Evolutionary conservation across 2,888 invertebrate genomes (phyloP).

Genomic region (Galerucella pusilla): DNA sequence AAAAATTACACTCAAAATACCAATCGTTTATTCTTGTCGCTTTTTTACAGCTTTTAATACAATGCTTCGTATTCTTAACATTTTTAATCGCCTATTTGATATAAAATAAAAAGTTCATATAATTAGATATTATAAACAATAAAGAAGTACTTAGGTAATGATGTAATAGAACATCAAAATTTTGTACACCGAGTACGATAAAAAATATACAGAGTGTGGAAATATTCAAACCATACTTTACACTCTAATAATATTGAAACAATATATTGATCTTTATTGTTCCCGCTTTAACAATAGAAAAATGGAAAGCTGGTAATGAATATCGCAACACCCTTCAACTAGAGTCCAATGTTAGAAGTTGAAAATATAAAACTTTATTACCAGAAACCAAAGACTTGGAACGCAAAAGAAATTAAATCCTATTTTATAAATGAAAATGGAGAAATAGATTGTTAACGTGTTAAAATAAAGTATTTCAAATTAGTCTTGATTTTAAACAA

Average conservation of each 20-base stretch:
- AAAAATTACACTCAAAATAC: slow-evolving; percentile 45
- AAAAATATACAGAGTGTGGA: neutral
- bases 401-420: too few relatives aligned
- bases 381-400: slow-evolving; percentile 16
- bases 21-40: slow-evolving; percentile 51
- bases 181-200: neutral
- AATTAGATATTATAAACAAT: slow-evolving; percentile 24
- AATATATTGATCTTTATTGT: neutral
- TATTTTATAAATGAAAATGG: neutral
- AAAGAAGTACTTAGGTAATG: neutral
- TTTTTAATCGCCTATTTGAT: slow-evolving; percentile 33
- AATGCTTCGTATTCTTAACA: slow-evolving; percentile 44
- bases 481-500: neutral
- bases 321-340: neutral
- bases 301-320: neutral
- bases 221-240: neutral
- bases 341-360: neutral
- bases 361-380: neutral
- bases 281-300: too few relatives aligned
- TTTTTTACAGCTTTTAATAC: slow-evolving; percentile 47
- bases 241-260: neutral
- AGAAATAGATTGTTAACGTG: neutral
- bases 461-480: neutral
- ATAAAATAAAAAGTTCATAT: slow-evolving; percentile 36
- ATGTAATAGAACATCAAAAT: neutral